Conservation (phyloP, 1,140 invertebrate genomes). For the Adoxophyes honmai region DNA sequence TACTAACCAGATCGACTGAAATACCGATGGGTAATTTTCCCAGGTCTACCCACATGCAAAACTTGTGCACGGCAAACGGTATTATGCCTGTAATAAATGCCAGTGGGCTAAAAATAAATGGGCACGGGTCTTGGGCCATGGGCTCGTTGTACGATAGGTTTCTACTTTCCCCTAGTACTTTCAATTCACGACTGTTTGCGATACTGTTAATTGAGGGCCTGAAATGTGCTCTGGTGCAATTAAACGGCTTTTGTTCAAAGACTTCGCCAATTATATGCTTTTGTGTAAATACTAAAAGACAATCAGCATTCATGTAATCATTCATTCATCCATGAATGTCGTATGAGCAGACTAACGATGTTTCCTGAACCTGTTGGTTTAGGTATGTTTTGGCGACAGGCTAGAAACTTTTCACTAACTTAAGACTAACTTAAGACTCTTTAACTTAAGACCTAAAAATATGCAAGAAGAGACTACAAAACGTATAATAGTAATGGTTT, state of each 20-base stretch:
- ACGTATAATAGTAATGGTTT: no score
- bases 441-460: no score
- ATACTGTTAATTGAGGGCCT: conserved; percentile 8
- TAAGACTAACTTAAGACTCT: no score
- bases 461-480: no score
- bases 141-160: conserved; percentile 17
- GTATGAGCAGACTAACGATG: no score
- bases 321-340: no score
- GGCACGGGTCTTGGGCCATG: conserved; percentile 17
- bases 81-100: conserved; percentile 29
- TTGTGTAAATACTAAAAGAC: no score
- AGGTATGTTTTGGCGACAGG: no score
- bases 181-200: conserved; percentile 13
- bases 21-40: conserved; percentile 60
- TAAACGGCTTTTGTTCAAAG: neutral
- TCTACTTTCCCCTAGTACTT: conserved; percentile 28
- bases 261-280: no score
- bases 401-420: no score
- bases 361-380: no score
- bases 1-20: conserved; percentile 60
- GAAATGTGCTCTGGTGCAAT: conserved; percentile 10
- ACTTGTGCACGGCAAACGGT: conserved; percentile 30
- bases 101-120: conserved; percentile 32
- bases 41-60: conserved; percentile 39
- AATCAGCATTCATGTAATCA: no score